These are phyloP conservation scores for Denticeps clupeoides DNA, from an alignment of 2,797 vertebrate genomes.

Conservation along the genomic window DNA sequence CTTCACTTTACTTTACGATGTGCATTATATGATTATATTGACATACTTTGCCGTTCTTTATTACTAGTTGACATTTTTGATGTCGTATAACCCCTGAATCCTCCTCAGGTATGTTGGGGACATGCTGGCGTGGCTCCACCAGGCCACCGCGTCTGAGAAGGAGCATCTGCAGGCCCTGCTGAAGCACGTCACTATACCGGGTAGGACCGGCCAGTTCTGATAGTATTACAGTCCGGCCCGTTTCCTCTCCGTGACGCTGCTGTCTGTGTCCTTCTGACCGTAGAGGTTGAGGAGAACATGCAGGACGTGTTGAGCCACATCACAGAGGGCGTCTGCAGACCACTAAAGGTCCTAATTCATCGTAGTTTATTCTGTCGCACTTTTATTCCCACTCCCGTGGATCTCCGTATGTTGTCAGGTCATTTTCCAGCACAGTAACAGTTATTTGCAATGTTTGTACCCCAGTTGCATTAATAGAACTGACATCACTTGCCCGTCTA, in stretches of 20 bases:
- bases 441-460: too few species aligned
- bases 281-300: slow-evolving; percentile 85
- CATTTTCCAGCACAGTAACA: too few species aligned
- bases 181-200: slow-evolving; percentile 74
- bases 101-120: slow-evolving; percentile 83
- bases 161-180: slow-evolving; percentile 91
- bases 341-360: slow-evolving; percentile 93
- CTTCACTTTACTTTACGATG: too few species aligned
- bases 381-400: too few species aligned
- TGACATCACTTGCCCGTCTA: too few species aligned
- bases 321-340: slow-evolving; percentile 93
- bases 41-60: too few species aligned
- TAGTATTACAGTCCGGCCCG: not conserved
- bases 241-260: not conserved
- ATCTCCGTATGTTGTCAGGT: too few species aligned
- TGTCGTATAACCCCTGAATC: too few species aligned
- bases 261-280: not conserved
- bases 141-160: slow-evolving; percentile 91
- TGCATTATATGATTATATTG: not conserved
- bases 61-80: too few species aligned
- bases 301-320: slow-evolving; percentile 94
- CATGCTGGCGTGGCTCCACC: slow-evolving; percentile 96
- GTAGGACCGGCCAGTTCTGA: too few species aligned
- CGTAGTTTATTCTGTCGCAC: too few species aligned
- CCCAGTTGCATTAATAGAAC: too few species aligned